Evolutionary conservation across 92 coral and sea anemone species (phyloP).

Genomic region (Ricordea florida): DNA sequence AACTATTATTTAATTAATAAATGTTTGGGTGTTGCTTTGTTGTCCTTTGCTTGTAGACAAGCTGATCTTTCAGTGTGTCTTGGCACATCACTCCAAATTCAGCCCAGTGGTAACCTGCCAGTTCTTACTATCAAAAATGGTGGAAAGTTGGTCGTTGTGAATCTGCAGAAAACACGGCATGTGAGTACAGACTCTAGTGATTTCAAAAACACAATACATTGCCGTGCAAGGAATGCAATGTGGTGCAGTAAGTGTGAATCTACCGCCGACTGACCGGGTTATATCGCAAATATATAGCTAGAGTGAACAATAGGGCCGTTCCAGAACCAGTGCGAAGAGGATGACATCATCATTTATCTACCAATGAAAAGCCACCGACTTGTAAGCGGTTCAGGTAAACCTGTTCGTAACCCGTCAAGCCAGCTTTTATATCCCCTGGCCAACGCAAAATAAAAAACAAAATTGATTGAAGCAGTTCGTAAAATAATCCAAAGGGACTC

Average conservation of each 20-base stretch:
- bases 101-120: constrained; percentile 97
- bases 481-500: no score
- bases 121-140: constrained; percentile 87
- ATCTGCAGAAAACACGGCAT: constrained; percentile 96
- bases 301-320: no score
- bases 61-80: constrained; percentile 94
- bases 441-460: no score
- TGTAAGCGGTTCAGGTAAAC: no score
- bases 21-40: background rate
- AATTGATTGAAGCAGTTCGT: no score
- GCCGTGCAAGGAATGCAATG: background rate
- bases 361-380: no score
- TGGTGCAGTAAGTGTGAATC: background rate
- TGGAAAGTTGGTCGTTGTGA: constrained; percentile 89
- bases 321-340: no score
- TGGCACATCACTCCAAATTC: constrained; percentile 93
- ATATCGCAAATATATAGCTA: no score
- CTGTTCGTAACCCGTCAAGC: no score
- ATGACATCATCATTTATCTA: no score
- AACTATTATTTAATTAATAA: background rate
- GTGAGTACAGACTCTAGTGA: constrained; percentile 42
- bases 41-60: constrained; percentile 42
- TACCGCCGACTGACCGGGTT: no score
- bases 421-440: no score
- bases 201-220: background rate